Conservation (phyloP, 2,888 invertebrate genomes). For the Habrosyne pyritoides region DNA sequence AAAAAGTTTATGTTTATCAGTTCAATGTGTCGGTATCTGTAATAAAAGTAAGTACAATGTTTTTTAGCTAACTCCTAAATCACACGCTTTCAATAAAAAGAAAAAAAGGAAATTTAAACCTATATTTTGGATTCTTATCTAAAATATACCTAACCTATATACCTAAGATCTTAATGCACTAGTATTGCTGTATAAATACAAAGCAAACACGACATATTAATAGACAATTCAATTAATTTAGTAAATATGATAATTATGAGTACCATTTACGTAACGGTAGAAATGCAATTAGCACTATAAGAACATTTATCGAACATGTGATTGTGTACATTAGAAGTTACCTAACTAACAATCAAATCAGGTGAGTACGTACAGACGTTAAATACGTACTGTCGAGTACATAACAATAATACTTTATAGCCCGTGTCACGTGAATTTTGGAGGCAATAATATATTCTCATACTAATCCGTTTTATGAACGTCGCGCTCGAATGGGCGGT, state of each 20-base stretch:
- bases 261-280: not conserved
- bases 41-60: too few species aligned
- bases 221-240: not conserved
- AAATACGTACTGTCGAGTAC: not conserved
- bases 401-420: conserved; percentile 16
- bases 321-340: conserved; percentile 17
- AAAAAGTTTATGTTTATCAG: too few species aligned
- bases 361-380: not conserved
- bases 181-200: too few species aligned
- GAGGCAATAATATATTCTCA: conserved; percentile 20
- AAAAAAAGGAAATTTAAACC: too few species aligned
- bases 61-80: too few species aligned
- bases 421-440: conserved; percentile 33
- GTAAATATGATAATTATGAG: not conserved
- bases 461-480: not conserved
- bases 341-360: conserved; percentile 21
- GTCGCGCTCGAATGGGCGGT: not conserved
- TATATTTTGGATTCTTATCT: too few species aligned
- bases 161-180: too few species aligned
- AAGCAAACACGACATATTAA: conserved; percentile 19
- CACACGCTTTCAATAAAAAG: too few species aligned
- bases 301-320: conserved; percentile 25
- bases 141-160: too few species aligned
- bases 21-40: too few species aligned
- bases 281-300: conserved; percentile 15